phyloP scores from a whole-genome alignment of 2,797 vertebrate species.

The Pipistrellus pygmaeus region DNA sequence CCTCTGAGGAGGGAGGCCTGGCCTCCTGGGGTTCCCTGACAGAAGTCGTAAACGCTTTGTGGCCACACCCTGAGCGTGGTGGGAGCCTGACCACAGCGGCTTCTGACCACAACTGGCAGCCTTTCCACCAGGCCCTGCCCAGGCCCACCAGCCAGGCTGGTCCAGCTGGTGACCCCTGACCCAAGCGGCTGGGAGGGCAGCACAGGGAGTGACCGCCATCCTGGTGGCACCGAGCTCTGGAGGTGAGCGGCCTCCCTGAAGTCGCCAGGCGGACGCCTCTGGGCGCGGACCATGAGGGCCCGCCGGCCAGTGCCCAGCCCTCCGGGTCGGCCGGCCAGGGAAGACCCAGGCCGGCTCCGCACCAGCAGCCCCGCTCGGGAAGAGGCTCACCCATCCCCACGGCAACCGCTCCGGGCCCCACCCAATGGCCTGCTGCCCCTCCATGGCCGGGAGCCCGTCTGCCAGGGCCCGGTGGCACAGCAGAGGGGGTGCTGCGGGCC shows the following conservation, averaged over 20 bases:
- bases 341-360: neutral
- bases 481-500: neutral
- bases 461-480: accelerated
- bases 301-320: neutral
- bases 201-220: accelerated
- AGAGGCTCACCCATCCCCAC: accelerated
- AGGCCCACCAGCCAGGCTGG: neutral
- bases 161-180: neutral
- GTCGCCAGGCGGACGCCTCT: accelerated
- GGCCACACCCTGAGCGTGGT: accelerated
- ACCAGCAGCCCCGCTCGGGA: neutral
- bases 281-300: neutral
- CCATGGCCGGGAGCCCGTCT: neutral
- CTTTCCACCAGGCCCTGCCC: neutral
- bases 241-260: neutral
- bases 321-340: neutral
- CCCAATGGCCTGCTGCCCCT: neutral
- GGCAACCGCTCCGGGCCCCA: neutral
- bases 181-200: neutral
- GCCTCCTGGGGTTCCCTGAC: neutral
- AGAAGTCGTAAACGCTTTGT: neutral
- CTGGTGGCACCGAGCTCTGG: too few relatives aligned
- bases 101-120: too few relatives aligned
- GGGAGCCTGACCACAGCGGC: too few relatives aligned
- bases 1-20: accelerated